These are phyloP conservation scores for Cricetomys ansorgei DNA, from an alignment of 2,113 vertebrate genomes.

Conservation along the genomic window DNA sequence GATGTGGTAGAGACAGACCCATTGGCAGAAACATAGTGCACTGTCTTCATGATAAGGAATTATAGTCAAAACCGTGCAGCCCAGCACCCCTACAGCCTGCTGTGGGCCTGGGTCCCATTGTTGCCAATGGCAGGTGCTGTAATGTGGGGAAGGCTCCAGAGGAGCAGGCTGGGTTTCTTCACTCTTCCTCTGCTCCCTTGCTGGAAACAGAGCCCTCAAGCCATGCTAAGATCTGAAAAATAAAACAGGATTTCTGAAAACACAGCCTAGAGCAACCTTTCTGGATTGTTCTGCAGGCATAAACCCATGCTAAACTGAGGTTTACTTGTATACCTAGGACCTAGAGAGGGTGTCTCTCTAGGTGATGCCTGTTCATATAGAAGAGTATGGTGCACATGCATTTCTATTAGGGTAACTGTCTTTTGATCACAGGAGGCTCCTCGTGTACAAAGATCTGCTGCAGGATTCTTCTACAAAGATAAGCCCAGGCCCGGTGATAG, in stretches of 20 bases:
- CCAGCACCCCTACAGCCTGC: background rate
- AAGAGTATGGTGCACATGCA: background rate
- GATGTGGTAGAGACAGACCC: background rate
- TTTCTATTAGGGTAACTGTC: too few relatives aligned
- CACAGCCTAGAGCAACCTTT: too few relatives aligned
- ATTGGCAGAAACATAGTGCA: background rate
- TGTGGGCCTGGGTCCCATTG: background rate
- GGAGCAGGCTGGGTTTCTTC: background rate
- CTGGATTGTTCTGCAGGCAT: accelerated
- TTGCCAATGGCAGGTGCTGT: background rate
- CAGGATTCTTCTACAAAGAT: background rate
- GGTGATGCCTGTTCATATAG: background rate
- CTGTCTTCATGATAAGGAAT: background rate
- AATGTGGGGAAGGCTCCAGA: background rate
- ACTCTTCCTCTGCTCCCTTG: background rate
- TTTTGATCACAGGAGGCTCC: background rate
- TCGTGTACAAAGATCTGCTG: background rate
- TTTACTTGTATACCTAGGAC: background rate
- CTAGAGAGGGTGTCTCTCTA: background rate
- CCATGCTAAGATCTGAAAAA: background rate
- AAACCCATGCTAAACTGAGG: background rate
- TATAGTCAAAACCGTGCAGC: background rate
- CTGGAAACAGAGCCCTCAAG: background rate
- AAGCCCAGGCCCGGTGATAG: background rate
- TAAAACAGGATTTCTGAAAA: background rate